phyloP scores from a whole-genome alignment of 37 sponge, comb jelly and placozoan genomes.

The Halichondria panicea region DNA sequence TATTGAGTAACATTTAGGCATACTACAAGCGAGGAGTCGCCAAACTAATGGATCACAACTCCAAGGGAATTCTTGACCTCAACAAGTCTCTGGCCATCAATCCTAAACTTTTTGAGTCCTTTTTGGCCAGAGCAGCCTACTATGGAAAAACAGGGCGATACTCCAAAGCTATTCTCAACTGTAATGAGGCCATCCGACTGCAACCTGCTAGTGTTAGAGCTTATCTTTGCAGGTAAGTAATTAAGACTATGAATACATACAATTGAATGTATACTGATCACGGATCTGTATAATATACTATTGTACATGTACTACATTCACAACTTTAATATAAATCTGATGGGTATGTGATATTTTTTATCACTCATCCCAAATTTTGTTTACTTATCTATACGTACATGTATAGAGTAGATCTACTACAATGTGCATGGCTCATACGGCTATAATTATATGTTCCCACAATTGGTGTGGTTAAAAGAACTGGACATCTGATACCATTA shows the following conservation, averaged over 20 bases:
- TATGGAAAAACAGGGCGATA: conserved; percentile 70
- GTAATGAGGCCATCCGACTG: conserved; percentile 85
- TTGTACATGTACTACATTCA: background rate
- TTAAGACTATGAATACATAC: background rate
- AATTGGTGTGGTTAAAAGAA: too few relatives aligned
- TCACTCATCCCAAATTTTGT: too few relatives aligned
- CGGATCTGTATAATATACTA: too few relatives aligned
- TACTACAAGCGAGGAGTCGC: conserved; percentile 82
- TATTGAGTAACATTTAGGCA: conserved; percentile 67
- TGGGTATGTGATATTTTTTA: too few relatives aligned
- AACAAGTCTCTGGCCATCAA: conserved; percentile 86
- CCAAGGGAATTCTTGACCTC: conserved; percentile 67
- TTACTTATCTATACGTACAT: too few relatives aligned
- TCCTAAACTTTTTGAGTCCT: conserved; percentile 71
- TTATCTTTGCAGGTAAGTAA: conserved; percentile 77
- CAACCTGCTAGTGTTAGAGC: conserved; percentile 79
- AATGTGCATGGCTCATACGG: too few relatives aligned
- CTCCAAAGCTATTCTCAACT: conserved; percentile 93
- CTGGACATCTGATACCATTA: too few relatives aligned
- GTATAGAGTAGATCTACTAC: too few relatives aligned
- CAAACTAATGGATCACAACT: conserved; percentile 51
- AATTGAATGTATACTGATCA: too few relatives aligned
- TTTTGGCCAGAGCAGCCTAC: conserved; percentile 77
- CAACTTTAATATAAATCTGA: background rate
- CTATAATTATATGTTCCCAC: too few relatives aligned